A percentile compares a stretch with the other conserved stretches of the same genome.
These are phyloP conservation scores for Drosophila longiperda DNA, from an alignment of 2,888 invertebrate species.

Conservation along the genomic window DNA sequence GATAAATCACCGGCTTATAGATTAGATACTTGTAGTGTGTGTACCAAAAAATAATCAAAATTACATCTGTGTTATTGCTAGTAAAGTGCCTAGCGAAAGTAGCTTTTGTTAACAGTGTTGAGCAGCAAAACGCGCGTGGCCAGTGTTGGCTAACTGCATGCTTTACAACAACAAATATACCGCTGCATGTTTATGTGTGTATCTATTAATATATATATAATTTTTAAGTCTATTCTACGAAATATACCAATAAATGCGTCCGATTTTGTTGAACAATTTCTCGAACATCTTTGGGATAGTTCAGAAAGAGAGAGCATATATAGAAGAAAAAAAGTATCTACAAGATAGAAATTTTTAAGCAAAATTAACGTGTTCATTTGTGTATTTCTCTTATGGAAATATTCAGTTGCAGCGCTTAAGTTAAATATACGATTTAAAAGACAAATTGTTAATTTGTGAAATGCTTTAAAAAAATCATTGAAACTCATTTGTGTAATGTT, in stretches of 20 bases:
- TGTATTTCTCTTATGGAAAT: constrained; percentile 64
- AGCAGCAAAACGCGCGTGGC: constrained; percentile 56
- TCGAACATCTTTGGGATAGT: constrained; percentile 15
- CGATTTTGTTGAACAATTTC: constrained; percentile 71
- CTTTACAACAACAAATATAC: constrained; percentile 43
- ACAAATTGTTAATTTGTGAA: constrained; percentile 29
- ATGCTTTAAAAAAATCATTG: constrained; percentile 47
- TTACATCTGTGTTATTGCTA: constrained; percentile 39
- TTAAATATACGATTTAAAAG: constrained; percentile 41
- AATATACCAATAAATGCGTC: constrained; percentile 71
- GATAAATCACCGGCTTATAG: constrained; percentile 53
- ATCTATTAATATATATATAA: constrained; percentile 31
- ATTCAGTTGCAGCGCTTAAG: constrained; percentile 72
- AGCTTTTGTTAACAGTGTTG: constrained; percentile 73
- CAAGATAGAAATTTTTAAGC: constrained; percentile 55
- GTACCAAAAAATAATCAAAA: constrained; percentile 13
- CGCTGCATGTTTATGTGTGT: constrained; percentile 73
- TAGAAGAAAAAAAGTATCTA: background rate
- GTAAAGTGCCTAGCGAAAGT: constrained; percentile 39
- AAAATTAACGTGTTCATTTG: constrained; percentile 69
- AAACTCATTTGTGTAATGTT: constrained; percentile 64
- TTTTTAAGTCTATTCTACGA: constrained; percentile 47
- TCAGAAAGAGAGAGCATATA: background rate
- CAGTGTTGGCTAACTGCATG: constrained; percentile 68
- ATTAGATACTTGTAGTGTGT: constrained; percentile 32